Base-by-base conservation (phyloP, 2,888 invertebrate genomes). In the Pristionchus fissidentatus region DNA sequence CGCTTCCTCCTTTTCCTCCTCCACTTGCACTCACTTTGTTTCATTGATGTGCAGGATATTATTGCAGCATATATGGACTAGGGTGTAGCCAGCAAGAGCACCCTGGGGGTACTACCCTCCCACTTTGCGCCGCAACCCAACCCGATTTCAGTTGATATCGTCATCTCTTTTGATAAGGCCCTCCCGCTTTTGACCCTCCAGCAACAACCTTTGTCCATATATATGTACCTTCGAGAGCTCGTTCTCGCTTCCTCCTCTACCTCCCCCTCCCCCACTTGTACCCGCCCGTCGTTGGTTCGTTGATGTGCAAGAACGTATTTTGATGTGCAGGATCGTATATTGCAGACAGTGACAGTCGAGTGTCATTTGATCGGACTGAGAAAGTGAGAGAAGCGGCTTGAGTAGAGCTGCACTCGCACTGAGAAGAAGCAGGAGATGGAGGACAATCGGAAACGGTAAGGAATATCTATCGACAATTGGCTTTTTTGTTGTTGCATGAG, bases 401-500 rank as follows among this genome's bases (percentile, higher is more conserved):
- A 38, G n/a, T n/a, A n/a, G n/a, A 66, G 38, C 66, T 66, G 66
- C 38, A 38, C 35, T 66, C 38, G 66, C 29, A 62, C 32, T n/a
- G n/a, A n/a, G n/a, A n/a, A n/a, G n/a, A n/a, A n/a, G n/a, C n/a
- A n/a, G n/a, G n/a, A n/a, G n/a, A n/a, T n/a, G n/a, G n/a, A n/a
- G n/a, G n/a, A 66, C 66, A 66, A 22, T 66, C 66, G 66, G n/a
- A 66, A 66, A 66, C 66, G 66, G 66, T 66, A 41, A 66, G 66
- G 22, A 38, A n/a, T n/a, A n/a, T n/a, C n/a, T n/a, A n/a, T n/a
- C n/a, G n/a, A n/a, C n/a, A n/a, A n/a, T n/a, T n/a, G n/a, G n/a
- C n/a, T n/a, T n/a, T n/a, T n/a, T n/a, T n/a, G n/a, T n/a, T n/a
- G n/a, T n/a, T n/a, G n/a, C n/a, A n/a, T n/a, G n/a, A n/a, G n/a